These are phyloP conservation scores for Thecocarcelia acutangulata DNA, from an alignment of 2,888 invertebrate genomes.

Conservation along the genomic window DNA sequence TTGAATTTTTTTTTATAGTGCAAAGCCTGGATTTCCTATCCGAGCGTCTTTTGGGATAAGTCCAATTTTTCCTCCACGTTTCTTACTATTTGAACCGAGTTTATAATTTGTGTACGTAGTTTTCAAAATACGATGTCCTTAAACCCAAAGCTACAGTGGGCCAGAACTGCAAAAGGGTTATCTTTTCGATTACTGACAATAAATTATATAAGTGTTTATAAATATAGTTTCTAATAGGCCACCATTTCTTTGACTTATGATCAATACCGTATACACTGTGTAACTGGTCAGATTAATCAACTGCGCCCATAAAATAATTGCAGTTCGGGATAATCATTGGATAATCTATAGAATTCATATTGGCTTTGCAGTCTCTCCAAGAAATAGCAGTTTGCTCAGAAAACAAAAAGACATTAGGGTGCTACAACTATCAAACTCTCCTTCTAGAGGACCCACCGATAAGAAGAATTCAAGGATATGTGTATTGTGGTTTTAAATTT, in stretches of 20 bases:
- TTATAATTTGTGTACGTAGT: background rate
- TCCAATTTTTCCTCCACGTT: conserved; percentile 5
- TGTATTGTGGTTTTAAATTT: too few species aligned
- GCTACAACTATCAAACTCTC: too few species aligned
- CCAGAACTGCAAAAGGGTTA: conserved; percentile 7
- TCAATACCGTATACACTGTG: conserved; percentile 46
- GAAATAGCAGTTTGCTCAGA: conserved; percentile 22
- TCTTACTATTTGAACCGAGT: background rate
- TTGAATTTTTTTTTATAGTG: background rate
- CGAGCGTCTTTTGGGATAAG: background rate
- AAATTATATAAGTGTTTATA: conserved; percentile 16
- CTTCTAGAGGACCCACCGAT: too few species aligned
- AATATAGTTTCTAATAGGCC: conserved; percentile 15
- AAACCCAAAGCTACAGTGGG: too few species aligned
- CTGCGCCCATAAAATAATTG: conserved; percentile 58
- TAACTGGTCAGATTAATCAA: conserved; percentile 59
- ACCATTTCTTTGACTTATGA: conserved; percentile 32
- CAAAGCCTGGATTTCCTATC: conserved; percentile 5
- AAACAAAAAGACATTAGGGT: too few species aligned
- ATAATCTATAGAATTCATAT: conserved; percentile 29
- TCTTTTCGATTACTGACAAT: conserved; percentile 7
- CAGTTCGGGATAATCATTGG: conserved; percentile 42
- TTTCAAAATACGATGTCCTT: conserved; percentile 6
- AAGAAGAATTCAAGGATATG: too few species aligned
- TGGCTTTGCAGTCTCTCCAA: conserved; percentile 26